Base-by-base conservation (phyloP, 2,113 vertebrate species). In the Carassius auratus region DNA sequence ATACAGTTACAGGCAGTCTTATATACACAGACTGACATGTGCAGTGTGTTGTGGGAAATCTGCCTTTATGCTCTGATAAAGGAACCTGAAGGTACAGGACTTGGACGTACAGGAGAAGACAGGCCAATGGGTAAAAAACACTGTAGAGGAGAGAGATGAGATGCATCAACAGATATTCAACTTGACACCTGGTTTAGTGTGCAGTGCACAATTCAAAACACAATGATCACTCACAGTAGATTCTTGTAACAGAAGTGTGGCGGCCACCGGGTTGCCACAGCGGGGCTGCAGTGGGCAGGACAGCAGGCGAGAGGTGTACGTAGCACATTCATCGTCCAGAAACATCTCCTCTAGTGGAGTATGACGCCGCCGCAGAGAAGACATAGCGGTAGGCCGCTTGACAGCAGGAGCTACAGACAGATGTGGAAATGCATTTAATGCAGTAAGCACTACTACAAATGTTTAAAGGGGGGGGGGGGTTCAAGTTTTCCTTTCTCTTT, bases 311-410 rank as follows among this genome's bases (percentile, higher is more conserved):
- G 91, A 93, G n/a, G 88, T 93, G 91, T 91, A 95, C 84, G 85
- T 91, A 78, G 94, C 91, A 79, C 95, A 94, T 76, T 95, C 95
- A 48, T 94, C 93, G 26, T 95, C 94, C 91, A 95, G 48, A 21
- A 90, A 90, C 66, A 91, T 66, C 80, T 95, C 94, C 84, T 93
- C 92, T 42, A 93, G 84, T 8, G 85, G 81, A 75, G 85, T 90
- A 2, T 92, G 61, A 61, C 91, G 91, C 0, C 87, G 92, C 17
- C 89, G 90, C 75, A 94, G 89, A 78, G 92, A 80, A 1, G 88
- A 86, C 23, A 89, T 78, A 0, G 89, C 2, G 4, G 8, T 33
- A 36, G 23, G 89, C 4, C 81, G 80, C 82, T 81, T 90, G 73
- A 76, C 6, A 33, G 83, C 55, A 5, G 50, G 74, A 21, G 62